A percentile compares a stretch with the other conserved stretches of the same genome.
These are phyloP conservation scores for Rhogogaster chlorosoma DNA, from an alignment of 2,888 invertebrate genomes.

Conservation along the genomic window DNA sequence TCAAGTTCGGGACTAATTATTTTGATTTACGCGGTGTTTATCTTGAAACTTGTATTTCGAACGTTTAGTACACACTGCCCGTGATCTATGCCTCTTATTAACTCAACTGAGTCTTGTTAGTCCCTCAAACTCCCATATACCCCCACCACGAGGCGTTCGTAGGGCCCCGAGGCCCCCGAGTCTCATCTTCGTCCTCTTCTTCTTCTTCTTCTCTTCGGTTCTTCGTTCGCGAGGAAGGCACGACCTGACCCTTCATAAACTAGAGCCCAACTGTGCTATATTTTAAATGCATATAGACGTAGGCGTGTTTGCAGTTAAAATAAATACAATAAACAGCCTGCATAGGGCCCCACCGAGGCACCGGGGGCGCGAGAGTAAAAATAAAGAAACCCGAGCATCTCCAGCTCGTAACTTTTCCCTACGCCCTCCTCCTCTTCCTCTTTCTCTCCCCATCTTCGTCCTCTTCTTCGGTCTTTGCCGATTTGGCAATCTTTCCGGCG, in stretches of 20 bases:
- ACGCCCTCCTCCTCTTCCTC: slow-evolving; percentile 5
- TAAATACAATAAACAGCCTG: slow-evolving; percentile 68
- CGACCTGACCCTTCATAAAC: slow-evolving; percentile 77
- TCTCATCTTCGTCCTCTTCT: slow-evolving; percentile 43
- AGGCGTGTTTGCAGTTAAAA: slow-evolving; percentile 75
- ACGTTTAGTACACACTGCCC: slow-evolving; percentile 73
- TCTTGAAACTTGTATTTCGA: slow-evolving; percentile 74
- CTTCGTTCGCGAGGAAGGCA: slow-evolving; percentile 61
- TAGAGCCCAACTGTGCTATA: slow-evolving; percentile 76
- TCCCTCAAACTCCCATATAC: slow-evolving; percentile 67
- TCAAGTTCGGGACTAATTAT: slow-evolving; percentile 63
- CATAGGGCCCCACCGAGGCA: background rate
- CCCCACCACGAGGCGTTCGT: background rate
- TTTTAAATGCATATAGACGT: slow-evolving; percentile 76
- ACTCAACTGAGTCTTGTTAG: slow-evolving; percentile 75
- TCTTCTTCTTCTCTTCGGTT: slow-evolving; percentile 52
- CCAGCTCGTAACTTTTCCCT: slow-evolving; percentile 43
- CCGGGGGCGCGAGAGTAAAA: slow-evolving; percentile 16
- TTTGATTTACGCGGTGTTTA: slow-evolving; percentile 76
- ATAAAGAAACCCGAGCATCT: slow-evolving; percentile 30
- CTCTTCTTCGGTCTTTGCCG: background rate
- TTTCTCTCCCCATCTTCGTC: slow-evolving; percentile 21
- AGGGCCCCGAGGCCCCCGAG: slow-evolving; percentile 16
- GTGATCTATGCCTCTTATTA: slow-evolving; percentile 76
- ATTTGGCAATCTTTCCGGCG: slow-evolving; percentile 24